phyloP scores from a whole-genome alignment of 2,888 invertebrate genomes.

The Ochropacha duplaris region DNA sequence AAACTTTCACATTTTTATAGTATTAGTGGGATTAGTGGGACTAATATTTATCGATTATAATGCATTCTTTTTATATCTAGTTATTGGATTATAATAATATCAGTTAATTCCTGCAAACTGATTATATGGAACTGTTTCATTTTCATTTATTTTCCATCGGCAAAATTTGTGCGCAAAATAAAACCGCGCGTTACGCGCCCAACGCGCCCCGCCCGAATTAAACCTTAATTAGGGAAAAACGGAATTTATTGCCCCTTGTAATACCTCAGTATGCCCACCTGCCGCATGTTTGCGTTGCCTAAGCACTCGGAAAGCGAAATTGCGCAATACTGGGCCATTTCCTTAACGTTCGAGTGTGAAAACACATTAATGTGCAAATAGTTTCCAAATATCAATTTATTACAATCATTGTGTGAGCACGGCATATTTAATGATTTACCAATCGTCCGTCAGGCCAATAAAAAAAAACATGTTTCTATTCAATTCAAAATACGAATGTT shows the following conservation, averaged over 20 bases:
- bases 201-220: constrained; percentile 53
- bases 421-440: not conserved
- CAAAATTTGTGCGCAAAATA: not conserved
- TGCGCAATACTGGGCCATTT: not conserved
- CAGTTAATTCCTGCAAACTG: too few relatives aligned
- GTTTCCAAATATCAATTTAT: not conserved
- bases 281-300: constrained; percentile 50
- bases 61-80: too few relatives aligned
- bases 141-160: not conserved
- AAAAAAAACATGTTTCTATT: too few relatives aligned
- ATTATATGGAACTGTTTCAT: too few relatives aligned
- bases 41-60: too few relatives aligned
- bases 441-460: too few relatives aligned
- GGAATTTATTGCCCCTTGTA: constrained; percentile 71
- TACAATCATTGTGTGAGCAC: too few relatives aligned
- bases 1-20: too few relatives aligned
- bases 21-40: too few relatives aligned
- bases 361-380: not conserved
- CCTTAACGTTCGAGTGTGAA: not conserved
- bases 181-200: constrained; percentile 21
- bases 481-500: too few relatives aligned
- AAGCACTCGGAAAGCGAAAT: constrained; percentile 26
- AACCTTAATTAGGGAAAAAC: constrained; percentile 81
- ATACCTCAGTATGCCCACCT: constrained; percentile 59
- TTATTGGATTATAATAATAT: too few relatives aligned